Evolutionary conservation across 2,888 invertebrate species (phyloP).

Genomic region (Pyrrhosoma nymphula): DNA sequence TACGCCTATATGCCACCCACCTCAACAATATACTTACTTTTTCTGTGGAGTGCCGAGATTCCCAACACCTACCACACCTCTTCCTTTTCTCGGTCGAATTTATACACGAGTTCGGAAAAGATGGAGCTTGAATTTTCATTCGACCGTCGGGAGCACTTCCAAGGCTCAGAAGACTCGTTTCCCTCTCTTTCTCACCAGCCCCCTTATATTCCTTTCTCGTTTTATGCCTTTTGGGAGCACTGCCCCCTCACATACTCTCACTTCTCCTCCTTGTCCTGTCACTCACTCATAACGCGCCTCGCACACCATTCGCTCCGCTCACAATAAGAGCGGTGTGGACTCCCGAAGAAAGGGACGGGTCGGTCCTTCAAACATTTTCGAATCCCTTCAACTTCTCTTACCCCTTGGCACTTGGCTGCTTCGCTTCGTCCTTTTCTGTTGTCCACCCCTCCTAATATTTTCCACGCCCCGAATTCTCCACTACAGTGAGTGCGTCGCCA

Average conservation of each 20-base stretch:
- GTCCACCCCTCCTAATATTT: not conserved
- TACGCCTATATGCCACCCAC: too few relatives aligned
- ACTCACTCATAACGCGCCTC: not conserved
- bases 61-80: not conserved
- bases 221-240: not conserved
- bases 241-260: not conserved
- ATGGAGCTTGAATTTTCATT: not conserved
- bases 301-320: not conserved
- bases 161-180: too few relatives aligned
- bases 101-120: not conserved
- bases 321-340: not conserved
- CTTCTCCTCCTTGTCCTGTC: not conserved
- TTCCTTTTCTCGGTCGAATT: not conserved
- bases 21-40: too few relatives aligned
- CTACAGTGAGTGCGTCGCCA: too few relatives aligned
- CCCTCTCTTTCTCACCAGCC: too few relatives aligned
- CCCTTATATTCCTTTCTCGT: too few relatives aligned
- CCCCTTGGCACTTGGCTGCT: not conserved
- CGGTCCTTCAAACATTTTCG: slow-evolving; percentile 25
- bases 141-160: not conserved
- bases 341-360: not conserved
- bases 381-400: not conserved
- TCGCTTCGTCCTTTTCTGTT: not conserved
- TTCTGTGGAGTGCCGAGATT: not conserved
- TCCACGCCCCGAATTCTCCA: not conserved